Conservation (phyloP, 2,888 invertebrate species). For the Drosophila acutilabella region DNA sequence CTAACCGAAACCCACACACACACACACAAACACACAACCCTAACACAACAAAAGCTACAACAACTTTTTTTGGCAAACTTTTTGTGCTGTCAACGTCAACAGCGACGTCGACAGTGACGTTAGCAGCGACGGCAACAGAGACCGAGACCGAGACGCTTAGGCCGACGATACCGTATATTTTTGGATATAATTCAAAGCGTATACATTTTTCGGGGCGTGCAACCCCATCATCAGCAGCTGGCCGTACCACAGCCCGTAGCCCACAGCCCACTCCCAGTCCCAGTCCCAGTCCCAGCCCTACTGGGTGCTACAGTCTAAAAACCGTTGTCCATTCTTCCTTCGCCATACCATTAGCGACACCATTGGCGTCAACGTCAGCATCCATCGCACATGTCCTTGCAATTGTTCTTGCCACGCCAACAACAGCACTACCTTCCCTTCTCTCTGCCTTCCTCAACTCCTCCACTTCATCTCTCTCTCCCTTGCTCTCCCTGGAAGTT, state of each 20-base stretch:
- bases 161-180: constrained; percentile 62
- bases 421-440: not conserved
- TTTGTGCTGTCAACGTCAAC: constrained; percentile 61
- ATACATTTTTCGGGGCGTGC: constrained; percentile 68
- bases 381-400: constrained; percentile 83
- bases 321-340: constrained; percentile 26
- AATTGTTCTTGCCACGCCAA: constrained; percentile 76
- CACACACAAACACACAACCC: constrained; percentile 26
- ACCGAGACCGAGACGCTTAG: constrained; percentile 42
- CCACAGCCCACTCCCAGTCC: not conserved
- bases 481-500: constrained; percentile 7
- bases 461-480: not conserved
- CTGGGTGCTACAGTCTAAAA: not conserved
- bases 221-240: constrained; percentile 76
- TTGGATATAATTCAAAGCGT: constrained; percentile 79
- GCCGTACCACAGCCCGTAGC: constrained; percentile 2
- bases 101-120: constrained; percentile 30
- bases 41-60: constrained; percentile 26
- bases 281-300: not conserved
- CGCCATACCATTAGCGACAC: constrained; percentile 73
- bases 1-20: constrained; percentile 66
- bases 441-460: not conserved
- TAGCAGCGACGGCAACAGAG: constrained; percentile 18
- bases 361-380: constrained; percentile 82
- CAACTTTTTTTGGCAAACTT: constrained; percentile 75